These are phyloP conservation scores for Candoia aspera DNA, from an alignment of 2,113 vertebrate genomes.

Conservation along the genomic window DNA sequence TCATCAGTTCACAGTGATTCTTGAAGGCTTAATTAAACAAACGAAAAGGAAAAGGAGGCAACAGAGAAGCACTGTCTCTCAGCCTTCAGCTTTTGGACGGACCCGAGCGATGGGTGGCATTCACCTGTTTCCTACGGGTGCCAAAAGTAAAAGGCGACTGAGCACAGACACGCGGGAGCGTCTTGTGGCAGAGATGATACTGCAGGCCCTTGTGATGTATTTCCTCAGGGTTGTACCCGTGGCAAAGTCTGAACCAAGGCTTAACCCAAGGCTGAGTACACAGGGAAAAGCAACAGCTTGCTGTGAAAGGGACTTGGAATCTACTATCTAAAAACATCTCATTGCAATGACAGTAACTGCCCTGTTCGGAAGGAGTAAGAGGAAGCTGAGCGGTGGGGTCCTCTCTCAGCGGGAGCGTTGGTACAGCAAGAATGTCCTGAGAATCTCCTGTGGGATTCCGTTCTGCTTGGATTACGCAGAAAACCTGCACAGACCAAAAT, in stretches of 20 bases:
- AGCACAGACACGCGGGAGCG: slow-evolving; percentile 3
- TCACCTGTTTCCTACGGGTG: background rate
- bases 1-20: background rate
- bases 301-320: background rate
- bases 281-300: background rate
- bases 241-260: background rate
- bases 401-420: background rate
- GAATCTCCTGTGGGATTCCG: slow-evolving; percentile 11
- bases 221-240: background rate
- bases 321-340: background rate
- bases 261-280: slow-evolving; percentile 5
- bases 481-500: background rate
- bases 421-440: background rate
- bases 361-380: slow-evolving; percentile 25
- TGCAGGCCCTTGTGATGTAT: background rate
- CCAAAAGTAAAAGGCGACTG: slow-evolving; percentile 3
- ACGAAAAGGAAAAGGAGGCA: slow-evolving; percentile 29
- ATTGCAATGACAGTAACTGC: background rate
- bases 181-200: background rate
- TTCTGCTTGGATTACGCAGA: background rate
- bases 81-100: slow-evolving; percentile 22
- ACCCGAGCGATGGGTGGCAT: background rate
- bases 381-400: background rate
- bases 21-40: background rate
- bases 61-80: background rate